Evolutionary conservation across 2,888 invertebrate genomes (phyloP), one percentile per base, ranked within the genome.

Genomic region (Argynnis bischoffii): DNA sequence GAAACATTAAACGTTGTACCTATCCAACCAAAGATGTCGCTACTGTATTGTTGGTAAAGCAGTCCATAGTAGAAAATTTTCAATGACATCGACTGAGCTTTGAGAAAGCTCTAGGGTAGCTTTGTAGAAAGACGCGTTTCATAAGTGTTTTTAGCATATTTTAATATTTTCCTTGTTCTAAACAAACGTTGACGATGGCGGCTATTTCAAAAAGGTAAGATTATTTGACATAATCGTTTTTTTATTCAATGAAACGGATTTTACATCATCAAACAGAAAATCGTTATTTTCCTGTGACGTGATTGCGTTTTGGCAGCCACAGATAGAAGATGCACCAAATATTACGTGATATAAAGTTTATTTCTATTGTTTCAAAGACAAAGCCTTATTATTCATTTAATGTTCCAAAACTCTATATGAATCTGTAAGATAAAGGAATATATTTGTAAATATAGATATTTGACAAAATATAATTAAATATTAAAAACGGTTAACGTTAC

Each of bases 1-100:
- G 3, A 51, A 51, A 2, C 16, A 50, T 14, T 11, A 61, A 35
- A 8, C 13, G 14, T 57, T 72, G 13, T 18, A 35, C 67, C 87
- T 81, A 87, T 81, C 80, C 78, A 64, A 65, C 77, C 73, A 72
- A 72, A 88, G 89, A 79, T 89, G 89, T 84, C 85, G 83, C 70
- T 77, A 55, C 50, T 4, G n/a, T 26, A 51, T 18, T 48, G 57
- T 63, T 50, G 82, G 70, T 81, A 83, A 83, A 84, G 73, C 80
- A 83, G 82, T 65, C 59, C 31, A 59, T 64, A 59, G 35, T 11
- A 2, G 61, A 71, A 63, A 67, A 69, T 73, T 75, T 75, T 72
- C 70, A 65, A 47, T 68, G 73, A 69, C 73, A 72, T 71, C 63
- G 71, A 70, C 65, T 67, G 67, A 77, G 79, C 79, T 79, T 78